Conservation (phyloP, 2,797 vertebrate species). For the Acanthurus leucopareius region DNA sequence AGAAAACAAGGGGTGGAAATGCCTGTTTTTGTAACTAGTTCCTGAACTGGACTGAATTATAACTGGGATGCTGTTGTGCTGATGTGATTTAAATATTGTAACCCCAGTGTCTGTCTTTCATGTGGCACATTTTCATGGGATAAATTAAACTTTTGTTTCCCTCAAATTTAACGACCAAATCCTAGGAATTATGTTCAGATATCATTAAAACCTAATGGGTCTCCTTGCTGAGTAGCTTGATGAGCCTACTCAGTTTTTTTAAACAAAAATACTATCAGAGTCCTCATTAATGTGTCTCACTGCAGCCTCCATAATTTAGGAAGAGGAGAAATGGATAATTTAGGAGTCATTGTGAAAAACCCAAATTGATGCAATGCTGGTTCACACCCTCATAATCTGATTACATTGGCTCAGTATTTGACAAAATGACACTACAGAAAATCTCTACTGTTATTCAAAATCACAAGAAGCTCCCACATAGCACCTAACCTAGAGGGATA, state of each 20-base stretch:
- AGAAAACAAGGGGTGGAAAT: conserved; percentile 8
- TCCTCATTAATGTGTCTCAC: conserved; percentile 52
- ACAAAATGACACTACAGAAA: conserved; percentile 24
- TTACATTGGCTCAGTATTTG: conserved; percentile 31
- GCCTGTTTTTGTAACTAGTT: conserved; percentile 9
- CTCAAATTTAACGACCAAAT: conserved; percentile 62
- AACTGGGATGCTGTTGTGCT: not conserved
- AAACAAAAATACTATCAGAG: conserved; percentile 49
- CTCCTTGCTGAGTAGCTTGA: conserved; percentile 63
- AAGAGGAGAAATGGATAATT: conserved; percentile 37
- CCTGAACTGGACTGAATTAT: not conserved
- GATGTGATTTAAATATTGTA: not conserved
- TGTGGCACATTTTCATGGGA: conserved; percentile 34
- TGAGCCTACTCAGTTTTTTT: conserved; percentile 42
- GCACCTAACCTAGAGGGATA: not conserved
- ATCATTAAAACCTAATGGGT: conserved; percentile 64
- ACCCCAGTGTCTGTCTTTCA: conserved; percentile 15
- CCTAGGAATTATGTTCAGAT: conserved; percentile 51
- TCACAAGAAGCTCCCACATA: conserved; percentile 9
- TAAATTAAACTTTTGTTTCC: conserved; percentile 47
- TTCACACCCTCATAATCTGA: conserved; percentile 41
- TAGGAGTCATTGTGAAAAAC: conserved; percentile 22
- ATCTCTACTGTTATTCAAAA: conserved; percentile 25
- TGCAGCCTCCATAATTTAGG: conserved; percentile 48
- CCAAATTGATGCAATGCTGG: conserved; percentile 47